phyloP scores from a whole-genome alignment of 2,797 vertebrate species.

The Periophthalmus magnuspinnatus region DNA sequence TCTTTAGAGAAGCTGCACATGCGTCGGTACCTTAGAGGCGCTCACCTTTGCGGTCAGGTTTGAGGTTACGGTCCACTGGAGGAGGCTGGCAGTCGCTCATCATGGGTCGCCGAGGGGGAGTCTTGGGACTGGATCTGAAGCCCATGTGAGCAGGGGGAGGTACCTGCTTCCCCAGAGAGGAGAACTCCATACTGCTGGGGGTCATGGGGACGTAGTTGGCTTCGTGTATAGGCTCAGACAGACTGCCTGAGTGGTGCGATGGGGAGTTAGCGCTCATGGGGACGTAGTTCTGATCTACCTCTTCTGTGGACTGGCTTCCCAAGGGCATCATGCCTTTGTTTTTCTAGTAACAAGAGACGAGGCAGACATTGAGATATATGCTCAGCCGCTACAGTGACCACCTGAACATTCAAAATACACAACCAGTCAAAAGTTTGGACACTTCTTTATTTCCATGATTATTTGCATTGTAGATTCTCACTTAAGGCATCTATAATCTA shows the following conservation, averaged over 20 bases:
- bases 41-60: slow-evolving; percentile 99
- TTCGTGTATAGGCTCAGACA: slow-evolving; percentile 90
- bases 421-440: too few species aligned
- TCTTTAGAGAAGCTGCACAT: slow-evolving; percentile 10
- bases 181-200: slow-evolving; percentile 93
- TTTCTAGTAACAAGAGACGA: slow-evolving; percentile 77
- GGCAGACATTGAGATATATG: not conserved
- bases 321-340: slow-evolving; percentile 92
- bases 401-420: not conserved
- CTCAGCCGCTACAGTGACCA: not conserved
- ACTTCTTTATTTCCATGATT: too few species aligned
- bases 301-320: slow-evolving; percentile 89
- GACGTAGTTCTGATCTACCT: slow-evolving; percentile 97
- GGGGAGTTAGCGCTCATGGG: slow-evolving; percentile 98
- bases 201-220: slow-evolving; percentile 99
- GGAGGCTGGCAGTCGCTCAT: slow-evolving; percentile 92
- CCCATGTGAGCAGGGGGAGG: slow-evolving; percentile 98
- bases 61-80: slow-evolving; percentile 96
- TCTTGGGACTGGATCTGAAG: slow-evolving; percentile 96
- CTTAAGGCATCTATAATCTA: too few species aligned
- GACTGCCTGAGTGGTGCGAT: slow-evolving; percentile 89
- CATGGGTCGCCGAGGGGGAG: slow-evolving; percentile 90
- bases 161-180: slow-evolving; percentile 95
- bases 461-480: too few species aligned
- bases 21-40: slow-evolving; percentile 22